Percentiles rank a stretch among this genome's conserved stretches.
phyloP scores from a whole-genome alignment of 2,888 invertebrate species.

The Noctua pronuba region DNA sequence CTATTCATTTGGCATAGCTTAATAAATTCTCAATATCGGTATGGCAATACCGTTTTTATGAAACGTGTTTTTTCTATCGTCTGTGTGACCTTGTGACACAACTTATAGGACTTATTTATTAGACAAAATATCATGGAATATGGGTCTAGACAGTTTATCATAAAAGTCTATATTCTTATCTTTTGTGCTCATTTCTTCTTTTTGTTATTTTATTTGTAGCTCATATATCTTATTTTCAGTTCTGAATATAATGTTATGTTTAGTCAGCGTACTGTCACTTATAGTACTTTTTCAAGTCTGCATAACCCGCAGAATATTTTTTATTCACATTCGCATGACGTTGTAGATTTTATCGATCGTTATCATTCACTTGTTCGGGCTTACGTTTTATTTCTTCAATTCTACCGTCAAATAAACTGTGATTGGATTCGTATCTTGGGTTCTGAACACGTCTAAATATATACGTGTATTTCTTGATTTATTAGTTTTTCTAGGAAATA shows the following conservation, averaged over 20 bases:
- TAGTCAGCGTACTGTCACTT: slow-evolving; percentile 41
- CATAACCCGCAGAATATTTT: slow-evolving; percentile 48
- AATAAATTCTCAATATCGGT: slow-evolving; percentile 18
- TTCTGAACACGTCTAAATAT: slow-evolving; percentile 48
- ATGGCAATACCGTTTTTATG: slow-evolving; percentile 43
- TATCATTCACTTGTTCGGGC: slow-evolving; percentile 71
- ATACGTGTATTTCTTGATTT: slow-evolving; percentile 35
- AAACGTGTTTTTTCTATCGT: slow-evolving; percentile 45
- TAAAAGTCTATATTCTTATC: slow-evolving; percentile 16
- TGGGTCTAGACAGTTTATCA: slow-evolving; percentile 23
- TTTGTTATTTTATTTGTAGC: slow-evolving; percentile 24
- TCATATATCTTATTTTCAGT: slow-evolving; percentile 17
- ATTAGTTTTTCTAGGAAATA: slow-evolving; percentile 21
- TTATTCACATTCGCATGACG: slow-evolving; percentile 73
- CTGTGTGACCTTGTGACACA: slow-evolving; percentile 51
- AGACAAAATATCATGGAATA: slow-evolving; percentile 13
- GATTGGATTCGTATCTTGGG: slow-evolving; percentile 63
- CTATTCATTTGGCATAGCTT: slow-evolving; percentile 1
- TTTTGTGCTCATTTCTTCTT: slow-evolving; percentile 17
- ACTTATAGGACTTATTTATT: slow-evolving; percentile 43
- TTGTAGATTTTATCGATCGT: slow-evolving; percentile 73
- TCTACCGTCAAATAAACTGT: slow-evolving; percentile 54
- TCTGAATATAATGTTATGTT: slow-evolving; percentile 40
- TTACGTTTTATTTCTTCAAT: slow-evolving; percentile 67
- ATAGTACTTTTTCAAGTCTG: slow-evolving; percentile 45